Conservation (phyloP, 2,888 invertebrate species). For the Mythimna lalbum region DNA sequence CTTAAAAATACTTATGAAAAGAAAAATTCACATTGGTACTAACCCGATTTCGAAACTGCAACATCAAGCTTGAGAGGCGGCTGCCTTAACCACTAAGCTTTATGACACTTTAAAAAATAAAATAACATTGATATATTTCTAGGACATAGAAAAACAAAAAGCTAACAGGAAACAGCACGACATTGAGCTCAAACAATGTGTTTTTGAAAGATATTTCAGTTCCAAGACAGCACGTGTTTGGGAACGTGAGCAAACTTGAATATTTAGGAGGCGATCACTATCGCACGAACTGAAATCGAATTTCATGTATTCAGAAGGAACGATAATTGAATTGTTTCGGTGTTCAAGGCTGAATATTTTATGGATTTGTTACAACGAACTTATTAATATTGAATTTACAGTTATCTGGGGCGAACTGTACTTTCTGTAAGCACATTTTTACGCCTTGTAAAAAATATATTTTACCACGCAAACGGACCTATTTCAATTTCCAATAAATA, state of each 20-base stretch:
- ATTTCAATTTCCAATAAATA: not conserved
- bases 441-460: not conserved
- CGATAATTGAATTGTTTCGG: constrained; percentile 35
- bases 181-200: constrained; percentile 10
- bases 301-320: constrained; percentile 34
- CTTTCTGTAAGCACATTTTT: not conserved
- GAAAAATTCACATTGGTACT: no score
- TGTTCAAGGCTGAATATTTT: constrained; percentile 33
- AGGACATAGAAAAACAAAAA: constrained; percentile 16
- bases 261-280: constrained; percentile 46
- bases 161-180: constrained; percentile 19
- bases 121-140: not conserved
- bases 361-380: constrained; percentile 14
- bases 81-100: not conserved
- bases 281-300: constrained; percentile 33
- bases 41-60: no score
- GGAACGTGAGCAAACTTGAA: constrained; percentile 47
- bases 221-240: constrained; percentile 20
- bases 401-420: not conserved
- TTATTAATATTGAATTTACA: constrained; percentile 39
- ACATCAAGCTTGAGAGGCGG: no score
- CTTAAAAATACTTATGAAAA: no score
- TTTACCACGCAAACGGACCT: not conserved
- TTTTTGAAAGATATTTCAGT: constrained; percentile 36
- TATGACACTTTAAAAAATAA: not conserved